A percentile compares a stretch with the other conserved stretches of the same genome.
Evolutionary conservation across 1,140 invertebrate genomes (phyloP).

Genomic region (Tachypleus tridentatus): DNA sequence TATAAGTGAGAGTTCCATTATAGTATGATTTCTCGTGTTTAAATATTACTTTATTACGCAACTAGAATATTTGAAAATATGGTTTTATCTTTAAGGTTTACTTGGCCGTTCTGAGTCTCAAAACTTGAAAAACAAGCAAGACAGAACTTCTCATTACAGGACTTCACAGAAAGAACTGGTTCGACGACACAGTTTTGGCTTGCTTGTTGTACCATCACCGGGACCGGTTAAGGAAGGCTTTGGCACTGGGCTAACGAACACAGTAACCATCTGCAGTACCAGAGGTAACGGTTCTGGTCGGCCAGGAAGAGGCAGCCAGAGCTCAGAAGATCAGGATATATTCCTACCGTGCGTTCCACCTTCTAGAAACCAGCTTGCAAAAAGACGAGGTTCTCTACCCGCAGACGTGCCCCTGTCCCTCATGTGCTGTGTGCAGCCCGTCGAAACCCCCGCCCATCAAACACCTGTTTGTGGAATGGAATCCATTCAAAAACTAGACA

Average conservation of each 20-base stretch:
- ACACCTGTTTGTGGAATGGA: not conserved
- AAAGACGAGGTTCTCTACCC: slow-evolving; percentile 5
- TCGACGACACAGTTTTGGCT: slow-evolving; percentile 3
- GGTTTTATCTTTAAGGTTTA: too few relatives aligned
- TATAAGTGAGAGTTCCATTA: too few relatives aligned
- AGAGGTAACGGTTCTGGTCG: not conserved
- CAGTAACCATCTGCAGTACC: slow-evolving; percentile 1
- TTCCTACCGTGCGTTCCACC: not conserved
- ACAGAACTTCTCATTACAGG: too few relatives aligned
- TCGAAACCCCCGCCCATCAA: not conserved
- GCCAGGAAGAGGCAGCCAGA: not conserved
- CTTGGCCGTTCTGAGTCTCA: too few relatives aligned
- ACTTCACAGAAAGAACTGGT: not conserved
- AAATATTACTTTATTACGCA: too few relatives aligned
- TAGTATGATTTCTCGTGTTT: too few relatives aligned
- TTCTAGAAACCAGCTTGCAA: not conserved
- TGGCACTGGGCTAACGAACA: not conserved
- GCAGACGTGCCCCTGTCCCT: slow-evolving; percentile 3
- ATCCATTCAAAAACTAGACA: not conserved
- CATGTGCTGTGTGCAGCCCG: not conserved
- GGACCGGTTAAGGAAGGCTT: not conserved
- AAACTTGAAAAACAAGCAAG: too few relatives aligned
- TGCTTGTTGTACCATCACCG: not conserved
- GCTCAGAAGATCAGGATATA: slow-evolving; percentile 1
- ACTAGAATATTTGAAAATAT: too few relatives aligned